phyloP scores from a whole-genome alignment of 2,888 invertebrate genomes.

The Polydrusus cervinus region DNA sequence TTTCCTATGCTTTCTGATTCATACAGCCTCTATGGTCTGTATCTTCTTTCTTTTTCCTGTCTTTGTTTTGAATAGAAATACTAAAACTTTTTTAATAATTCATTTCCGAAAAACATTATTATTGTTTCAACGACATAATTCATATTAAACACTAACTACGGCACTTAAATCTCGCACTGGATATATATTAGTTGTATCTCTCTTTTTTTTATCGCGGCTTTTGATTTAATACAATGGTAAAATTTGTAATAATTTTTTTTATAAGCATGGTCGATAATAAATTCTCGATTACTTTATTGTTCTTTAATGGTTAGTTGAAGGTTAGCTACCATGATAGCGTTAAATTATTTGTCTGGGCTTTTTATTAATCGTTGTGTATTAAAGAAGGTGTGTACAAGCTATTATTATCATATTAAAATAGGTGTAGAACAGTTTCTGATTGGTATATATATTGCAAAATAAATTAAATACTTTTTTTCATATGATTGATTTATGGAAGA shows the following conservation, averaged over 20 bases:
- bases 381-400: constrained; percentile 8
- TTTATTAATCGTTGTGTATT: constrained; percentile 4
- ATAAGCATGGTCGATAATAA: neutral
- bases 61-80: no score
- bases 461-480: neutral
- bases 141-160: no score
- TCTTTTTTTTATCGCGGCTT: no score
- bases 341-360: constrained; percentile 17
- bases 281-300: constrained; percentile 8
- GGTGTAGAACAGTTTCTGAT: constrained; percentile 10
- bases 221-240: no score
- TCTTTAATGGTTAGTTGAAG: constrained; percentile 18
- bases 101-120: no score
- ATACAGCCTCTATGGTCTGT: no score
- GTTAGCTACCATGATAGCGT: constrained; percentile 1
- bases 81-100: no score
- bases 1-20: no score
- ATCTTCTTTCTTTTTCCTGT: no score
- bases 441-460: constrained; percentile 20
- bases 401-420: constrained; percentile 21
- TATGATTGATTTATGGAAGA: neutral
- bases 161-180: no score
- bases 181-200: no score
- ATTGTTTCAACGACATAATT: no score
- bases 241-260: neutral